phyloP scores from a whole-genome alignment of 2,113 vertebrate species.

The Speoplatyrhinus poulsoni region DNA sequence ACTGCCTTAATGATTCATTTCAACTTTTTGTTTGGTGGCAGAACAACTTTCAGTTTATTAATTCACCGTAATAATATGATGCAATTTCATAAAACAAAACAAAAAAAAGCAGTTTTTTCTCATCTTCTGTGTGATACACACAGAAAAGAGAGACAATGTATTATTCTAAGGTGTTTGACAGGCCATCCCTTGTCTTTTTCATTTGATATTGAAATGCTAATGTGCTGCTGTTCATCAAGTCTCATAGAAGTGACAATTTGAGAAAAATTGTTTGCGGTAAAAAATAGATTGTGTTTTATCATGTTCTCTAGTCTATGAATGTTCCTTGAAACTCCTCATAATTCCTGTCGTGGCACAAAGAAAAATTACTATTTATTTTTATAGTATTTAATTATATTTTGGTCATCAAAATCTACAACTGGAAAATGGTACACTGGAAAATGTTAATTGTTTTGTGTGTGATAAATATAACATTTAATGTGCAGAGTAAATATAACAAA shows the following conservation, averaged over 20 bases:
- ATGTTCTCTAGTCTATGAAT: constrained; percentile 17
- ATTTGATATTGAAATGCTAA: neutral
- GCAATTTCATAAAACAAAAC: neutral
- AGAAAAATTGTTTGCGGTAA: neutral
- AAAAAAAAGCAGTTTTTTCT: neutral
- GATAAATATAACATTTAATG: constrained; percentile 20
- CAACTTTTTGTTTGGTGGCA: constrained; percentile 20
- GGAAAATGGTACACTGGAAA: neutral
- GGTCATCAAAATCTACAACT: constrained; percentile 12
- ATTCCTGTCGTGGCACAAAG: constrained; percentile 12
- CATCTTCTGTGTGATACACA: constrained; percentile 20
- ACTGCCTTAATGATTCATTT: constrained; percentile 54
- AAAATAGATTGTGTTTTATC: constrained; percentile 7
- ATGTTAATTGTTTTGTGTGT: constrained; percentile 14
- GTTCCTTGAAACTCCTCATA: constrained; percentile 9
- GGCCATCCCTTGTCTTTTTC: neutral
- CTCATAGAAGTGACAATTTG: constrained; percentile 2
- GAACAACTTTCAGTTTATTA: constrained; percentile 16
- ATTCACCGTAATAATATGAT: constrained; percentile 14
- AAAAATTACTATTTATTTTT: constrained; percentile 55
- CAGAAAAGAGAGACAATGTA: constrained; percentile 39
- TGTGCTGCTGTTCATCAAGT: constrained; percentile 4
- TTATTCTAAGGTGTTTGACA: constrained; percentile 16
- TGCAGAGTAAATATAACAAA: constrained; percentile 21
- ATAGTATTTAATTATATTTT: constrained; percentile 37